These are phyloP conservation scores for Coenonympha glycerion DNA, from an alignment of 2,888 invertebrate genomes.

Conservation along the genomic window DNA sequence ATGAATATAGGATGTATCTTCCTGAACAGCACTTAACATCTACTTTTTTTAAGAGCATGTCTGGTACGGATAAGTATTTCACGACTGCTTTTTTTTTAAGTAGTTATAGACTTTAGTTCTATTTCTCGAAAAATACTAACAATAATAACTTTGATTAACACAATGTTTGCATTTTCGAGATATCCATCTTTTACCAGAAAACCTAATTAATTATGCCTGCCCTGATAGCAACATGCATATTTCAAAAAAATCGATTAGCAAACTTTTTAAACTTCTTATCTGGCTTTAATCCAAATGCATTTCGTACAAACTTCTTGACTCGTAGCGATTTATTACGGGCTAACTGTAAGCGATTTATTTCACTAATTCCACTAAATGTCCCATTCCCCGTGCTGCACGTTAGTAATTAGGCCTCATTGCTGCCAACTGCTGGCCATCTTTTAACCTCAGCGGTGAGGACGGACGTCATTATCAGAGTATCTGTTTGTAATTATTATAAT, in stretches of 20 bases:
- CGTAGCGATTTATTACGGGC: slow-evolving; percentile 24
- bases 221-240: background rate
- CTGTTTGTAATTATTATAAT: too few species aligned
- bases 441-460: background rate
- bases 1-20: slow-evolving; percentile 7
- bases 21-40: background rate
- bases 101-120: too few species aligned
- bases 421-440: slow-evolving; percentile 4
- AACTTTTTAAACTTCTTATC: slow-evolving; percentile 43
- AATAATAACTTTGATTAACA: too few species aligned
- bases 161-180: too few species aligned
- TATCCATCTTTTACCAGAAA: too few species aligned
- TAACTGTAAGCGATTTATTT: slow-evolving; percentile 13
- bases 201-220: too few species aligned
- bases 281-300: slow-evolving; percentile 49
- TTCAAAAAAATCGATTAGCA: slow-evolving; percentile 46
- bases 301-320: slow-evolving; percentile 25
- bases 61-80: slow-evolving; percentile 2
- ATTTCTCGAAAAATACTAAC: too few species aligned
- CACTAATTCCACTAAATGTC: slow-evolving; percentile 12
- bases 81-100: too few species aligned
- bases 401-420: slow-evolving; percentile 11
- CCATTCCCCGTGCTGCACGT: slow-evolving; percentile 11
- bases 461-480: background rate
- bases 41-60: slow-evolving; percentile 1